Evolutionary conservation across 1,140 invertebrate species (phyloP), one percentile per base, ranked within the genome.

Genomic region (Daktulosphaira vitifoliae): DNA sequence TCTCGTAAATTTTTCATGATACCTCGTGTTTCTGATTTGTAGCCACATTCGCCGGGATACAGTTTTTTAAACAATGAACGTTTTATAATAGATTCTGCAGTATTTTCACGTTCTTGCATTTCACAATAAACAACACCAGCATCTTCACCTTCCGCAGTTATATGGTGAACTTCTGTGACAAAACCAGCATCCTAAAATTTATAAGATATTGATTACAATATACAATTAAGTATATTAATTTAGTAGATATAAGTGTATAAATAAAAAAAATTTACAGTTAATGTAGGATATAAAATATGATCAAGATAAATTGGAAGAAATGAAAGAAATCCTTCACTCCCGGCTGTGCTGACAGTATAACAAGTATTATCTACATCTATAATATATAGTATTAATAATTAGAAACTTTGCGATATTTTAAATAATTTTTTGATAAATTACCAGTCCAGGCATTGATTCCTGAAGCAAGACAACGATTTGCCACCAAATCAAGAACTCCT

Each of bases 101-200:
- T 82, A 73, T 92, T 92, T 75, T 93, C 90, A 23, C 80, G 71
- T 20, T 85, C 85, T 73, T 95, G 90, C 88, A 95, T 93, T 78
- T 96, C 92, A 75, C 88, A 91, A 73, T 96, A 96, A 1, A 95
- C 90, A 26, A 95, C 88, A 33, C 93, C 93, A 33, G 85, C 89
- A 80, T 96, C 85, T 70, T 90, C 83, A 3, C 91, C 93, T 67
- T 90, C 82, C 3, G 83, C 85, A 73, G 87, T 90, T 50, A 96
- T 81, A 74, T 96, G 92, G 76, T 96, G 89, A 2, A 96, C 90
- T 78, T 96, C 92, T 15, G 92, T 96, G 11, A 84, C 75, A 76
- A 85, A 96, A 2, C 81, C 89, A 70, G 84, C 78, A 69, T 92
- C 84, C 86, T 87, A 54, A 20, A 73, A n/a, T n/a, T n/a, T n/a